Percentiles rank a stretch among this genome's conserved stretches.
Conservation (phyloP, 2,888 invertebrate genomes). For the Drosophila ustulata region DNA sequence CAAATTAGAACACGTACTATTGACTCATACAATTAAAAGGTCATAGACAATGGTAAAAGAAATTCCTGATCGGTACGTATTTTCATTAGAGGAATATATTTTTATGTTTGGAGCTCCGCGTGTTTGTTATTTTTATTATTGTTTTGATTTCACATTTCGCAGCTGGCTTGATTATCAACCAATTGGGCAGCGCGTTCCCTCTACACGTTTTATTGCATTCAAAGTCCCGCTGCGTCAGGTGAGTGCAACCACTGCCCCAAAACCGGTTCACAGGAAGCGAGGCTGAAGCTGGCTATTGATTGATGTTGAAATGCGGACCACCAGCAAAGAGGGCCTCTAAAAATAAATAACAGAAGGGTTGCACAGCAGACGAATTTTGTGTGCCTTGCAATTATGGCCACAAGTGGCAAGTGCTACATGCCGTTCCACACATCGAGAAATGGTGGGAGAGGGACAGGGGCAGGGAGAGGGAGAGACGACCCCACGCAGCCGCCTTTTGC, state of each 20-base stretch:
- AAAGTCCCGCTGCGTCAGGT: slow-evolving; percentile 86
- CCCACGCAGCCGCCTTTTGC: slow-evolving; percentile 54
- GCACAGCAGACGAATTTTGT: slow-evolving; percentile 40
- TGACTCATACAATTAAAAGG: neutral
- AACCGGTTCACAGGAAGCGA: slow-evolving; percentile 61
- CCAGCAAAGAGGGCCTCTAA: slow-evolving; percentile 58
- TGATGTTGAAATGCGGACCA: slow-evolving; percentile 64
- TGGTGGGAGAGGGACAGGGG: too few species aligned
- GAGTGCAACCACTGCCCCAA: slow-evolving; percentile 68
- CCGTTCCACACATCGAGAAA: slow-evolving; percentile 1
- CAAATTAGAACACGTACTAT: neutral
- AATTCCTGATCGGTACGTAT: slow-evolving; percentile 71
- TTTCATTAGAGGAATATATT: neutral
- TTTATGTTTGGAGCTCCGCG: neutral
- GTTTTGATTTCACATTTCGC: slow-evolving; percentile 38
- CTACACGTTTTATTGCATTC: slow-evolving; percentile 87
- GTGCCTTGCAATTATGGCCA: slow-evolving; percentile 75
- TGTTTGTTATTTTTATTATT: slow-evolving; percentile 1
- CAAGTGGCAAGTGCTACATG: slow-evolving; percentile 77
- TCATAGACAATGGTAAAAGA: slow-evolving; percentile 41
- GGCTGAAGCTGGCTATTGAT: slow-evolving; percentile 51
- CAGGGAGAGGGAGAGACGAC: slow-evolving; percentile 39
- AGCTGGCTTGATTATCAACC: slow-evolving; percentile 85
- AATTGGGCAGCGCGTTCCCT: slow-evolving; percentile 85
- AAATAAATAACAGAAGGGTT: slow-evolving; percentile 67